Percentiles rank a stretch among this genome's conserved stretches.
These are phyloP conservation scores for Chloroceryle amazona DNA, from an alignment of 2,797 vertebrate genomes.

Conservation along the genomic window DNA sequence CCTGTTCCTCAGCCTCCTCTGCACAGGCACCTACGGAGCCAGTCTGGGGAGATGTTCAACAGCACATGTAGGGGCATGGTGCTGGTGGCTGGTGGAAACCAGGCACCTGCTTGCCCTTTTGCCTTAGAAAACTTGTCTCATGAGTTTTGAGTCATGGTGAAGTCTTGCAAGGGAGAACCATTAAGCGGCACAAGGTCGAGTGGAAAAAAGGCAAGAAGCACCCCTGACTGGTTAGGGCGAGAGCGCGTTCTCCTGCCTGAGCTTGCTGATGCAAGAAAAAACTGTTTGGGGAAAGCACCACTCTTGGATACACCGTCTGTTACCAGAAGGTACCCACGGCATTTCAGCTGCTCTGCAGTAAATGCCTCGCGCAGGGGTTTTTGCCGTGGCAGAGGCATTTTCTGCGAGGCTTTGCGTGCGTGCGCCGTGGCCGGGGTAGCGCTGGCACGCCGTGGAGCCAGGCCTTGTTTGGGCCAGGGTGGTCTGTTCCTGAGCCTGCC, in stretches of 20 bases:
- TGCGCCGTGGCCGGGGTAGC: background rate
- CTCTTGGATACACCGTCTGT: background rate
- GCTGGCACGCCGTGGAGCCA: rapidly evolving
- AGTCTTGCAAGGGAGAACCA: background rate
- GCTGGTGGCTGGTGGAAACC: constrained; percentile 28
- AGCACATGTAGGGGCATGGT: background rate
- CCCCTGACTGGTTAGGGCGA: background rate
- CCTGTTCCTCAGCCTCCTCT: background rate
- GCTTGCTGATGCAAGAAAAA: constrained; percentile 52
- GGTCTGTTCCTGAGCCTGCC: background rate
- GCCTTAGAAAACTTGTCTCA: constrained; percentile 26
- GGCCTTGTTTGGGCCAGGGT: background rate
- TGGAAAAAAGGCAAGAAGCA: background rate
- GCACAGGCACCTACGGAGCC: background rate
- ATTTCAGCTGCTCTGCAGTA: constrained; percentile 8
- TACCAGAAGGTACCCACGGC: background rate
- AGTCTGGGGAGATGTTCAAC: constrained; percentile 14
- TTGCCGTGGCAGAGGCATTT: background rate
- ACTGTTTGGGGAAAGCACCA: constrained; percentile 27
- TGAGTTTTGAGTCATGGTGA: constrained; percentile 27
- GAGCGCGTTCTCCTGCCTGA: constrained; percentile 31
- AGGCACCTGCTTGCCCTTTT: constrained; percentile 41
- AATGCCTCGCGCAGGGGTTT: background rate
- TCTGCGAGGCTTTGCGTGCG: background rate
- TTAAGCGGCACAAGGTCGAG: background rate